Evolutionary conservation across 2,888 invertebrate species (phyloP).

Genomic region (Caenorhabditis sp.): DNA sequence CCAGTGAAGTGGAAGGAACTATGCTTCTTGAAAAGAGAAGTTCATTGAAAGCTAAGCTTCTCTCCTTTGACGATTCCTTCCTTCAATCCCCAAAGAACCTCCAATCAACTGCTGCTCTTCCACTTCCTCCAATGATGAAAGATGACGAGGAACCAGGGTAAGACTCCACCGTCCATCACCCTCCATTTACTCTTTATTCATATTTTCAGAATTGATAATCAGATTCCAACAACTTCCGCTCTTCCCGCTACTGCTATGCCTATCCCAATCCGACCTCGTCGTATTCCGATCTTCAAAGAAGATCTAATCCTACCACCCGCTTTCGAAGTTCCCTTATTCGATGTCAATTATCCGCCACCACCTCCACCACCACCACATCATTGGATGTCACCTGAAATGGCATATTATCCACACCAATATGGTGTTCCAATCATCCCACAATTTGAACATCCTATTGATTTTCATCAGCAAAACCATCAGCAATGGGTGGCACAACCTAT

Average conservation of each 20-base stretch:
- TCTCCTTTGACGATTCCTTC: constrained; percentile 70
- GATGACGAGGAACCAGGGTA: constrained; percentile 27
- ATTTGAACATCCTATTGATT: not conserved
- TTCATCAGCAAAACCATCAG: not conserved
- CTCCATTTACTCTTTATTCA: not conserved
- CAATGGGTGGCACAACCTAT: not conserved
- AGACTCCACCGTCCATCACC: not conserved
- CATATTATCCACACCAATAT: not conserved
- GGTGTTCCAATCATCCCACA: not conserved
- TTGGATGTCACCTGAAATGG: not conserved
- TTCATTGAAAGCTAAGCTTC: constrained; percentile 65
- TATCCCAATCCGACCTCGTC: constrained; percentile 2
- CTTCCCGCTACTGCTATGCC: constrained; percentile 12
- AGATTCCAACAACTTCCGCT: constrained; percentile 13
- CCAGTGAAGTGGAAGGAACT: constrained; percentile 96
- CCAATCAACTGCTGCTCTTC: constrained; percentile 54
- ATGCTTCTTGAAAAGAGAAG: constrained; percentile 95
- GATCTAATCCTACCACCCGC: not conserved
- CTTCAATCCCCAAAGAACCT: constrained; percentile 67
- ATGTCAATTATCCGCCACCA: not conserved
- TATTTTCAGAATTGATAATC: not conserved
- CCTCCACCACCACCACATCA: not conserved
- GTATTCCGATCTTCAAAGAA: not conserved
- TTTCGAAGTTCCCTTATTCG: not conserved
- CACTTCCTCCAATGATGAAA: constrained; percentile 31